A percentile compares a stretch with the other conserved stretches of the same genome.
These are phyloP conservation scores for Pituophis catenifer DNA, from an alignment of 2,113 vertebrate genomes.

Conservation along the genomic window DNA sequence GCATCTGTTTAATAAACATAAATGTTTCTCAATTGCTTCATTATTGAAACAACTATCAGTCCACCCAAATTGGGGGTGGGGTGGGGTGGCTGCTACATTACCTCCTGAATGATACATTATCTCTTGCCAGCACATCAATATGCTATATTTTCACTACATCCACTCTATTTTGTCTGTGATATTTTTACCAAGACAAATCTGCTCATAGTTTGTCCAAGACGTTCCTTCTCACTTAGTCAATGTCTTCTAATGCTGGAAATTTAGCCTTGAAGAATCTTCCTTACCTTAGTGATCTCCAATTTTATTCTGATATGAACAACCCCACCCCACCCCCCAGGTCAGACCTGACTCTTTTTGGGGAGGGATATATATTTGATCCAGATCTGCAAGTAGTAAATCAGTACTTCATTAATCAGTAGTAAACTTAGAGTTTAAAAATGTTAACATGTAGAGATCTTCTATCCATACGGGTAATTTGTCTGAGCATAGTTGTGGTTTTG, in stretches of 20 bases:
- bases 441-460: background rate
- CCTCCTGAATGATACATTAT: background rate
- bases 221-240: background rate
- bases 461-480: background rate
- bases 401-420: background rate
- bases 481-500: background rate
- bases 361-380: no score
- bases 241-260: background rate
- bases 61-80: background rate
- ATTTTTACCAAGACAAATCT: background rate
- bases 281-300: background rate
- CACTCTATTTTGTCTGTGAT: background rate
- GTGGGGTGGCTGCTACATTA: background rate
- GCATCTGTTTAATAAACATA: background rate
- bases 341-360: background rate
- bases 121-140: background rate
- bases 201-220: background rate
- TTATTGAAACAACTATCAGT: background rate
- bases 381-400: no score
- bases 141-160: background rate
- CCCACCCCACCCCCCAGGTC: background rate
- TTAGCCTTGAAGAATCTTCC: background rate
- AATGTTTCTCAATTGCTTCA: background rate
- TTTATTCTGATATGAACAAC: background rate
- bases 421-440: background rate